Percentiles rank a stretch among this genome's conserved stretches.
Conservation (phyloP, 2,888 invertebrate genomes). For the Platypus cylindrus region DNA sequence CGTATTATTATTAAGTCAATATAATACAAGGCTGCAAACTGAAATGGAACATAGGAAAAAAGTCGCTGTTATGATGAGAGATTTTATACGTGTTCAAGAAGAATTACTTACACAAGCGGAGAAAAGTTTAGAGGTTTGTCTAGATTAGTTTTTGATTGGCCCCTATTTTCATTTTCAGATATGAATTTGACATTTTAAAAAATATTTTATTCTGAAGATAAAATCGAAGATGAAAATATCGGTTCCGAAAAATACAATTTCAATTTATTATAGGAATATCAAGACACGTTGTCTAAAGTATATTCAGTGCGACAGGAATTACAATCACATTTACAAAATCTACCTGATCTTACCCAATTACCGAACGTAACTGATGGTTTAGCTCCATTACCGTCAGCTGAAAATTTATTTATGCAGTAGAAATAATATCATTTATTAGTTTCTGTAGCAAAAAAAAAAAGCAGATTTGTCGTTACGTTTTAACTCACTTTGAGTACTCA, state of each 20-base stretch:
- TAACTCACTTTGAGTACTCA: too few relatives aligned
- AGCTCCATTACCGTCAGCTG: slow-evolving; percentile 88
- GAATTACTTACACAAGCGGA: slow-evolving; percentile 80
- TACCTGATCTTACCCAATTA: slow-evolving; percentile 83
- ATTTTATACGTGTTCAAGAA: slow-evolving; percentile 77
- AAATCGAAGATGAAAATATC: too few relatives aligned
- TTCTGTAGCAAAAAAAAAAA: too few relatives aligned
- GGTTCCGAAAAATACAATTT: too few relatives aligned
- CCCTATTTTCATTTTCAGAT: too few relatives aligned
- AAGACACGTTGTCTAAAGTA: slow-evolving; percentile 77
- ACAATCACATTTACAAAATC: slow-evolving; percentile 81
- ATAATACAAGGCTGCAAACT: slow-evolving; percentile 71
- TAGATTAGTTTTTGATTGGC: too few relatives aligned
- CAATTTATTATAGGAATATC: slow-evolving; percentile 65
- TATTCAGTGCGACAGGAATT: slow-evolving; percentile 78
- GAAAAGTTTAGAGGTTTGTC: slow-evolving; percentile 64
- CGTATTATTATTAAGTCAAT: slow-evolving; percentile 71
- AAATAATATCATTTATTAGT: too few relatives aligned
- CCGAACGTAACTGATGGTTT: slow-evolving; percentile 88
- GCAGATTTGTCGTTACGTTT: too few relatives aligned
- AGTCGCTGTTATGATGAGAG: slow-evolving; percentile 73
- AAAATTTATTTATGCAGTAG: slow-evolving; percentile 71
- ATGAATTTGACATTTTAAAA: too few relatives aligned
- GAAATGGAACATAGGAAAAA: slow-evolving; percentile 85
- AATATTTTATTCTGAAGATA: too few relatives aligned